Base-by-base conservation (phyloP, 2,888 invertebrate species). In the Agelastica alni region DNA sequence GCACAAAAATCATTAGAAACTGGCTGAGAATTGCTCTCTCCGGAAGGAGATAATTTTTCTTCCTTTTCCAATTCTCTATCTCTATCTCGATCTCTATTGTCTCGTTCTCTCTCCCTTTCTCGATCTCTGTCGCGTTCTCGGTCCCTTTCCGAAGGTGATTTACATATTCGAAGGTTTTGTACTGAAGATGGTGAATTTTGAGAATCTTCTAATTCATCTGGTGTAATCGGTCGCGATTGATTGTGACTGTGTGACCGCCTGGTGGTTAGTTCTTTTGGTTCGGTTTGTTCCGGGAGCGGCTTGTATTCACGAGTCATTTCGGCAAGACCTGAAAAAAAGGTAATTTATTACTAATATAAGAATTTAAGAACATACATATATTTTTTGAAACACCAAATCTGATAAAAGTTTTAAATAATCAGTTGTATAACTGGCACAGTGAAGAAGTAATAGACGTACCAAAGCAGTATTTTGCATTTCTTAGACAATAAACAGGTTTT, bases 281-380 rank as follows among this genome's bases (percentile, higher is more conserved):
- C 77, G 32, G 69, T 73, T 60, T 77, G 77, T 62, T 77, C 77
- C 49, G 74, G 68, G 62, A 76, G 73, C 58, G 75, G 70, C 65
- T 75, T 73, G 70, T 72, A 76, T 67, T 77, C 73, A 47, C 67
- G 67, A 75, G 92, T 92, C 90, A 93, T 93, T 80, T 93, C 93
- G 79, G 93, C 92, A 75, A 94, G 82, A 73, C 93, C 68, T 68
- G 48, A 4, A 56, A 39, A 9, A 39, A 18, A 39, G 2, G 20
- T 2, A 26, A 7, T 26, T 7, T 26, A 7, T 26, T 26, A 26
- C 2, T 26, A 26, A 26, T n/a, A n/a, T n/a, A n/a, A n/a, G n/a
- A n/a, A n/a, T n/a, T n/a, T n/a, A n/a, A n/a, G n/a, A n/a, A n/a
- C n/a, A n/a, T n/a, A n/a, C n/a, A n/a, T n/a, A n/a, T n/a, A n/a